Conservation (phyloP, 2,797 vertebrate genomes). For the Erithacus rubecula region DNA sequence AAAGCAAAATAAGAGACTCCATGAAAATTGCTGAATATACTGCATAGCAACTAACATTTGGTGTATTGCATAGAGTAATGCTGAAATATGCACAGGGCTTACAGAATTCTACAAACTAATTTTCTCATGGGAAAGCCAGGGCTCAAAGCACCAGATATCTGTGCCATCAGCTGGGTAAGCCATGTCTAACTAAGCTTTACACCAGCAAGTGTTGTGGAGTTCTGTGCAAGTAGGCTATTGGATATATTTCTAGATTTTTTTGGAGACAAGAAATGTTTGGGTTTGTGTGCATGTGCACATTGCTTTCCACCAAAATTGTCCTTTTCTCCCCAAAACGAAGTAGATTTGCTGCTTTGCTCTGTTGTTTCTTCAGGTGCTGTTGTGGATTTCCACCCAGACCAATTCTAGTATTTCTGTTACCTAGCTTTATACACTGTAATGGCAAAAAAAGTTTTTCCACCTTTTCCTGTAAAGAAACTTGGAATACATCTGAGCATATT, state of each 20-base stretch:
- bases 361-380: neutral
- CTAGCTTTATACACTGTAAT: neutral
- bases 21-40: neutral
- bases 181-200: neutral
- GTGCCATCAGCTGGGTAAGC: neutral
- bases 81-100: neutral
- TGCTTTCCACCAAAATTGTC: neutral
- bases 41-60: neutral
- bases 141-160: neutral
- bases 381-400: neutral
- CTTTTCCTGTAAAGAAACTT: neutral
- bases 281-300: neutral
- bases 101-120: neutral
- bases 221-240: neutral
- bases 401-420: neutral
- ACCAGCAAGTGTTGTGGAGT: neutral
- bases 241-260: neutral
- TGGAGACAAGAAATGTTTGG: neutral
- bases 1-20: neutral
- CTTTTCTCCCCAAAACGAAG: neutral
- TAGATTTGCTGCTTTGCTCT: neutral
- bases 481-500: neutral
- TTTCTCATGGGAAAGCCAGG: neutral
- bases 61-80: neutral
- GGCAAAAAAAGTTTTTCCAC: neutral